Base-by-base conservation (phyloP, 1,140 invertebrate genomes). In the Probaryconus sp. region DNA sequence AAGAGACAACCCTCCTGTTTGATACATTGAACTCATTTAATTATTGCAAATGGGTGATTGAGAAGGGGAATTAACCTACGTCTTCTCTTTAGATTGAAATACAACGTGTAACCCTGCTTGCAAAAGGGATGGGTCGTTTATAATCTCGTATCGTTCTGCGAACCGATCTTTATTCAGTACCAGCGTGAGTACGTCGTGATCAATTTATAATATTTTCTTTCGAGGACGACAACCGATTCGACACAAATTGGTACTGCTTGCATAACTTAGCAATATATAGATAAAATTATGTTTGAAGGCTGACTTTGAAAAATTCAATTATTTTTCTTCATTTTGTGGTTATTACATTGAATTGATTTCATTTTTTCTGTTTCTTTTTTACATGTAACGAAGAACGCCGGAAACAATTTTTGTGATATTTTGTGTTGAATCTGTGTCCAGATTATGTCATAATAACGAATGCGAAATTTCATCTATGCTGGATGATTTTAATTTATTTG, bases 21-120 rank as follows among this genome's bases (percentile, higher is more conserved):
- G 16, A 28, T 60, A 24, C 9, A 42, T 45, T 69, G 55, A 53
- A 50, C 53, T 69, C 65, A 33, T 58, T 71, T 63, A 56, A 56
- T 70, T 70, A 56, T 50, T 48, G 40, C 33, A 48, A 70, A 30
- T 38, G n/a, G n/a, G 48, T 38, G 37, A 56, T 58, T 58, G 64
- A 68, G 51, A 50, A 18, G 48, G 51, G 26, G 18, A 16, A 24
- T 45, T 24, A 51, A 42, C 13, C 10, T n/a, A 26, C 4, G 28
- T 26, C 43, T 24, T 13, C 13, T 31, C 45, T 38, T 10, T 38
- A 7, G 21, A 68, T 50, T 58, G 33, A 48, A 30, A 40, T 31
- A 35, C 35, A 68, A 48, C 33, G 16, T 16, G 26, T n/a, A n/a
- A n/a, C n/a, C n/a, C 31, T 30, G 16, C 50, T 2, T 21, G 42